Percentiles rank a stretch among this genome's conserved stretches.
phyloP scores from a whole-genome alignment of 2,888 invertebrate species.

The Apantesis nais region DNA sequence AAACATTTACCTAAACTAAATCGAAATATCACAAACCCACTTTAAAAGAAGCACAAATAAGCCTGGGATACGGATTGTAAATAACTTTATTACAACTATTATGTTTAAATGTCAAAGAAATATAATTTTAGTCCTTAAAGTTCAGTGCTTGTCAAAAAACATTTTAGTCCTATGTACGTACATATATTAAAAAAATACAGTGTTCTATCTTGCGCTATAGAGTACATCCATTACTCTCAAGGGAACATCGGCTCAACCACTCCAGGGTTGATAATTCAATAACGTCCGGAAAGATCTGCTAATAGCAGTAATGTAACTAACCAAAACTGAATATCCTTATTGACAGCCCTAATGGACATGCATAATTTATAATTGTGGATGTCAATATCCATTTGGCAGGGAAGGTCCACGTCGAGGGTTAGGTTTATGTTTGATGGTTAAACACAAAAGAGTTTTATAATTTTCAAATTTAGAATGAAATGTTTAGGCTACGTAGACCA shows the following conservation, averaged over 20 bases:
- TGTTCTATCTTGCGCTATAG: not conserved
- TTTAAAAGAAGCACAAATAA: too few species aligned
- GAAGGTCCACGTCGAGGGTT: too few species aligned
- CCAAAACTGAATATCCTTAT: conserved; percentile 1
- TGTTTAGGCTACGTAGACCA: too few species aligned
- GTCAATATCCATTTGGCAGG: not conserved
- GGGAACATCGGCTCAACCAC: not conserved
- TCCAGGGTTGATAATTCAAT: conserved; percentile 1
- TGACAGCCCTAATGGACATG: conserved; percentile 3
- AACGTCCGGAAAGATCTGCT: not conserved
- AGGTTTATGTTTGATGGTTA: not conserved
- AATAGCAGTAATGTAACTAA: conserved; percentile 7
- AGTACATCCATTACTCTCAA: not conserved
- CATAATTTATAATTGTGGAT: not conserved
- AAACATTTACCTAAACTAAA: too few species aligned
- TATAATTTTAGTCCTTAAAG: too few species aligned
- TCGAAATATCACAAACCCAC: not conserved
- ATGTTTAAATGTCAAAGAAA: too few species aligned
- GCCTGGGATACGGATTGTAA: too few species aligned
- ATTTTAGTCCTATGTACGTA: too few species aligned
- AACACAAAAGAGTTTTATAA: not conserved
- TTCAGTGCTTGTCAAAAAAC: too few species aligned
- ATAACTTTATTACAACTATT: too few species aligned
- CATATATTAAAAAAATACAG: too few species aligned
- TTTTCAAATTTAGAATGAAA: not conserved